A percentile compares a stretch with the other conserved stretches of the same genome.
phyloP scores from a whole-genome alignment of 2,888 invertebrate species.

The Heliconius charithonia region DNA sequence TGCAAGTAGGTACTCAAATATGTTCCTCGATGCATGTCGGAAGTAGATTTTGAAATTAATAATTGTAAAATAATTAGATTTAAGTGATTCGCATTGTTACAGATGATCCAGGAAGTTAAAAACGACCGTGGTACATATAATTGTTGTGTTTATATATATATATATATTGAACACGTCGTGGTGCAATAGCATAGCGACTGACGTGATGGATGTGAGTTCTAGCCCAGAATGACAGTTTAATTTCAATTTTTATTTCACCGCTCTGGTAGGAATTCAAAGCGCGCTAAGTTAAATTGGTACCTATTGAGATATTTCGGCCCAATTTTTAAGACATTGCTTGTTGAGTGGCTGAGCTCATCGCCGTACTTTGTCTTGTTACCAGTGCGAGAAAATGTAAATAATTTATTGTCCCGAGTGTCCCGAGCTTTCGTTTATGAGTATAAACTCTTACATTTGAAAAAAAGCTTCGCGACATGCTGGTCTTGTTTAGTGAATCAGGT shows the following conservation, averaged over 20 bases:
- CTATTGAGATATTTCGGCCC: not conserved
- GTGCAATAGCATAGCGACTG: not conserved
- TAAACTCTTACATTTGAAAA: not conserved
- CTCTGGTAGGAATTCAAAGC: no score
- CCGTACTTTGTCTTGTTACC: not conserved
- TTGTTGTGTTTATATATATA: not conserved
- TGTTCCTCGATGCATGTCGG: slow-evolving; percentile 7
- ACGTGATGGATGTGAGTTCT: no score
- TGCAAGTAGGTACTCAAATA: not conserved
- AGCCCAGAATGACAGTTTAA: no score
- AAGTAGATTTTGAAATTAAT: not conserved
- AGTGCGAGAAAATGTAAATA: no score
- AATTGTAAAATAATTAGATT: slow-evolving; percentile 4
- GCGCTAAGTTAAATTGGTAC: no score
- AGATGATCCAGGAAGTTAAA: slow-evolving; percentile 16
- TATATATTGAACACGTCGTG: not conserved
- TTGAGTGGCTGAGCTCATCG: no score
- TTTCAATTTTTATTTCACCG: no score
- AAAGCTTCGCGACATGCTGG: not conserved
- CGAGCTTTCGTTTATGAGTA: no score
- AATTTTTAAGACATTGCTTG: not conserved
- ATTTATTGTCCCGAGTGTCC: not conserved
- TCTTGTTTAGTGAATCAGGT: not conserved
- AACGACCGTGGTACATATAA: slow-evolving; percentile 5
- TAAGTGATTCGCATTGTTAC: slow-evolving; percentile 6